A percentile compares a stretch with the other conserved stretches of the same genome.
phyloP scores from a whole-genome alignment of 2,888 invertebrate genomes.

The Chymomyza fuscimana region DNA sequence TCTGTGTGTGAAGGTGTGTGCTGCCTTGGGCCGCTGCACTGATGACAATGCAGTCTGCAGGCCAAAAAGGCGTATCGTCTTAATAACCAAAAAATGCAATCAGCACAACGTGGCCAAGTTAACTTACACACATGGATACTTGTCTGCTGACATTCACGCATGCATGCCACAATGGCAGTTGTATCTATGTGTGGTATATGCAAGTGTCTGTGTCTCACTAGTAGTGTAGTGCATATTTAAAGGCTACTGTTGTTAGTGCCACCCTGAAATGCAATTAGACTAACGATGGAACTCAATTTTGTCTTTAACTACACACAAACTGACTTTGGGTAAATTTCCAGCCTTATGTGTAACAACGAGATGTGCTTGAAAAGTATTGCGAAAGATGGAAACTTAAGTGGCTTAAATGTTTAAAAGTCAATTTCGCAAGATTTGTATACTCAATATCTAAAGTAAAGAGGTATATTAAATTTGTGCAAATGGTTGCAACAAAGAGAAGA shows the following conservation, averaged over 20 bases:
- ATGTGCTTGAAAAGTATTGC: neutral
- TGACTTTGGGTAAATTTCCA: neutral
- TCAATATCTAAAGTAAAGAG: too few species aligned
- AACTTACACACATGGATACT: neutral
- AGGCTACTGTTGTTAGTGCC: conserved; percentile 42
- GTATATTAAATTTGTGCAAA: too few species aligned
- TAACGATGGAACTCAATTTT: conserved; percentile 74
- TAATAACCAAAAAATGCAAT: conserved; percentile 71
- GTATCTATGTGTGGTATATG: neutral
- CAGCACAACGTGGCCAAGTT: conserved; percentile 43
- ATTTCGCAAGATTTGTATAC: too few species aligned
- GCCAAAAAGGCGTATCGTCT: conserved; percentile 53
- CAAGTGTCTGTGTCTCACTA: neutral
- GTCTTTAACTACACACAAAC: conserved; percentile 57
- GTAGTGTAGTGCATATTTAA: conserved; percentile 10
- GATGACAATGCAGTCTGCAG: conserved; percentile 43
- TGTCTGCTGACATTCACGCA: conserved; percentile 58
- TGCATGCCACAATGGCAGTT: conserved; percentile 37
- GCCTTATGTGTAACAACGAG: neutral
- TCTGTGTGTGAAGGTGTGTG: conserved; percentile 26
- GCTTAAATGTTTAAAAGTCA: too few species aligned
- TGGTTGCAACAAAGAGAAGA: too few species aligned
- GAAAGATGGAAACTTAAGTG: neutral
- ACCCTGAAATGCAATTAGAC: conserved; percentile 70
- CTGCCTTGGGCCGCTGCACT: conserved; percentile 9